Conservation (phyloP, 2,797 vertebrate genomes). For the Argyrosomus regius region DNA sequence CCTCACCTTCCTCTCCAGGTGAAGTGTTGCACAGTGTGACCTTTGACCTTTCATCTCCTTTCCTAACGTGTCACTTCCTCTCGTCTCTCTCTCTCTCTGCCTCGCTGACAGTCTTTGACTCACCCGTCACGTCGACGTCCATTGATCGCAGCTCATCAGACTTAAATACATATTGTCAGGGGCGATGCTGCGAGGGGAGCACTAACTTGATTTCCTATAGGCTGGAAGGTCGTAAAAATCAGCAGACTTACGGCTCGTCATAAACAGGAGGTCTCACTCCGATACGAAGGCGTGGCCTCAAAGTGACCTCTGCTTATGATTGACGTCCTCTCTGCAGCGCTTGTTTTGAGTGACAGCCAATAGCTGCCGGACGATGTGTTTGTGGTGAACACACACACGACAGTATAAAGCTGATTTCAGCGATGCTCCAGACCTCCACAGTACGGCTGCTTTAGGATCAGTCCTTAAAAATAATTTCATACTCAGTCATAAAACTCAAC, state of each 20-base stretch:
- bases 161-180: conserved; percentile 74
- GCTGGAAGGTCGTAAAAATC: conserved; percentile 66
- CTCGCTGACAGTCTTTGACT: conserved; percentile 10
- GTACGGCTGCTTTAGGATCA: conserved; percentile 10
- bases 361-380: conserved; percentile 14
- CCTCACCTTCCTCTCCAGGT: too few relatives aligned
- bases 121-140: conserved; percentile 54
- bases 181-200: conserved; percentile 48
- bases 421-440: neutral
- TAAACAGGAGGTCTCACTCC: conserved; percentile 54
- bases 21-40: neutral
- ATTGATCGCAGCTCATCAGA: conserved; percentile 58
- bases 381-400: conserved; percentile 1
- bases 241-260: conserved; percentile 51
- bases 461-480: conserved; percentile 17
- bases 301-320: conserved; percentile 63
- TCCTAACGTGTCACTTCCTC: rapidly evolving
- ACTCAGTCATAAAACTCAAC: conserved; percentile 8
- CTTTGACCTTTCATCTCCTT: conserved; percentile 10
- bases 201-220: conserved; percentile 72
- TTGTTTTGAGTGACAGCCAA: conserved; percentile 56
- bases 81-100: neutral
- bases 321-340: conserved; percentile 32
- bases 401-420: conserved; percentile 11
- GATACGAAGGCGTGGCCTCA: conserved; percentile 43